Evolutionary conservation across 2,797 vertebrate species (phyloP), one percentile per base, ranked within the genome.

Genomic region (Fringilla coelebs): DNA sequence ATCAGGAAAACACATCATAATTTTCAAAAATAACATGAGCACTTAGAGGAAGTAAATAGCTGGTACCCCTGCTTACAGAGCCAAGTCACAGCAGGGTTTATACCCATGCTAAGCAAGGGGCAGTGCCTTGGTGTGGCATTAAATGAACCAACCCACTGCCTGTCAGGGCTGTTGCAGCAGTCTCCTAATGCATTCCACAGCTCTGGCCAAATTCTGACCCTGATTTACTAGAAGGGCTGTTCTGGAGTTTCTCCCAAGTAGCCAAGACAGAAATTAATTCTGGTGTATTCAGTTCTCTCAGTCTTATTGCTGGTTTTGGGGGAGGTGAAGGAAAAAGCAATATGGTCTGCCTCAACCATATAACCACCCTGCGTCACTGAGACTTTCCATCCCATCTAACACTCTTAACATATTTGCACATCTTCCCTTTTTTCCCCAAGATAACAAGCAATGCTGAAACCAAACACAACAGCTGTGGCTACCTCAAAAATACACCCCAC

Each of bases 81-180:
- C 51, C 19, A 83, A 73, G 40, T 29, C 29, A 85, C 24, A 40
- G 32, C 18, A 43, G 32, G 21, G 17, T 75, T 65, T 63, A 41
- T 38, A 54, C 16, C 21, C 31, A 13, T 12, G 32, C 57, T 60
- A 71, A 74, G 45, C 32, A 55, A 61, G 45, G 15, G 22, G 9
- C 8, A 85, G 32, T 7, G 43, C 17, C 51, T 79, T 5, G 4
- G 29, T n/a, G 17, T 54, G 45, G 8, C 36, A 26, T 29, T 88
- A 62, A 87, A 74, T 20, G 9, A 75, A 62, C 4, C 0, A 0
- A 66, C 5, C 25, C 14, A 11, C n/a, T 4, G 7, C 29, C 45
- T 36, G 24, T 15, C 0, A 0, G 3, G 21, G 12, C 7, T 17
- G 31, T 13, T 49, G n/a, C 34, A 70, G 61, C 16, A 48, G 32